Evolutionary conservation across 2,797 vertebrate genomes (phyloP), one percentile per base, ranked within the genome.

Genomic region (Pagetopsis macropterus): DNA sequence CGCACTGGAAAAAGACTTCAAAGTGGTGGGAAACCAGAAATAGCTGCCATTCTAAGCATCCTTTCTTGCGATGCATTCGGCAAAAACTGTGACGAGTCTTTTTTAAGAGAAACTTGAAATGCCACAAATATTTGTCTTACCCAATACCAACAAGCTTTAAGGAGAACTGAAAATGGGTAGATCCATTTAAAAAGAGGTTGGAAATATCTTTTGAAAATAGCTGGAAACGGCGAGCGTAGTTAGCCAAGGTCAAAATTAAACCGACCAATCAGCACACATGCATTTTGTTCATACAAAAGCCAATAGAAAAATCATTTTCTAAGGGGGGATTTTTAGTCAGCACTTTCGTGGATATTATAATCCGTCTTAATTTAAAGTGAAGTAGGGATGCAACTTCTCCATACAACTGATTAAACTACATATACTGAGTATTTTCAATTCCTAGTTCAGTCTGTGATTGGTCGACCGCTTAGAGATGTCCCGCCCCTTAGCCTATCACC

Each of bases 1-100:
- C 50, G 60, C 12, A 41, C 0, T 52, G 40, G 51, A 60, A 23
- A 51, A 72, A 77, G 46, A 72, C 55, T 60, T 71, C 55, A 64
- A 37, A 73, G 48, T 19, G 66, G 62, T 44, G 76, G 45, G 43
- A 11, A 79, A 78, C 60, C 64, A 73, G 41, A 55, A 19, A 65
- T 23, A 21, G 21, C 9, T 45, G 17, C 13, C 48, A 69, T 37
- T 56, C 44, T 70, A 56, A 12, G 40, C 56, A 27, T 59, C 15
- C 5, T 40, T 51, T 64, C 55, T 71, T 62, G 12, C 50, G 2
- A 41, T 13, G 44, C 11, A 46, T 55, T 60, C 64, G 3, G 23
- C 9, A 76, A 21, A 40, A 48, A 19, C 40, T 41, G 46, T 43
- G 23, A 56, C 58, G 19, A 8, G 19, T 62, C 37, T 23, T 14